phyloP scores from a whole-genome alignment of 2,888 invertebrate genomes.

The Lycia hirtaria region DNA sequence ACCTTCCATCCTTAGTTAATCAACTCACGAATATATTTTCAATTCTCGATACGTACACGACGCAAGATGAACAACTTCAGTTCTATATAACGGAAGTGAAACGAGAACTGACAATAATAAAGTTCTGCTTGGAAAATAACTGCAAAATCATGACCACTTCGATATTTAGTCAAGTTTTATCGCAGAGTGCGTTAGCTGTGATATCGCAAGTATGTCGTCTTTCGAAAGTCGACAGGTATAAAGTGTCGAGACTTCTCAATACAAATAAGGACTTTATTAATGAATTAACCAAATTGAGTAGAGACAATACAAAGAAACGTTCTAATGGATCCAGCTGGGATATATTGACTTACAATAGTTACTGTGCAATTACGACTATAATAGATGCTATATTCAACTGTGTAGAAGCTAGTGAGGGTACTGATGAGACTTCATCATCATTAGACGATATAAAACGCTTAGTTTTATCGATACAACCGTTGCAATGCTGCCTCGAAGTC shows the following conservation, averaged over 20 bases:
- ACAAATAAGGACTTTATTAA: conserved; percentile 75
- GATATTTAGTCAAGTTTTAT: conserved; percentile 75
- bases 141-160: conserved; percentile 81
- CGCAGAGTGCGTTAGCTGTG: conserved; percentile 78
- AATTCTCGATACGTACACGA: conserved; percentile 75
- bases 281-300: conserved; percentile 64
- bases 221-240: conserved; percentile 79
- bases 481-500: conserved; percentile 84
- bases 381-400: conserved; percentile 78
- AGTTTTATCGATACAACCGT: conserved; percentile 76
- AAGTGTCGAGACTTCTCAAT: conserved; percentile 77
- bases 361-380: conserved; percentile 79
- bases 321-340: conserved; percentile 69
- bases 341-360: conserved; percentile 79
- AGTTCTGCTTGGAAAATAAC: conserved; percentile 80
- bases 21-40: conserved; percentile 80
- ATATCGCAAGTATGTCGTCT: conserved; percentile 82
- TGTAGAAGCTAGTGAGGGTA: conserved; percentile 61
- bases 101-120: conserved; percentile 78
- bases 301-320: conserved; percentile 49
- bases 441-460: conserved; percentile 79
- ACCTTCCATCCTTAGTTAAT: conserved; percentile 73
- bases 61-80: conserved; percentile 72
- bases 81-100: conserved; percentile 81
- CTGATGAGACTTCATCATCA: conserved; percentile 70